These are phyloP conservation scores for Diaprepes abbreviatus DNA, from an alignment of 2,888 invertebrate species.

Conservation along the genomic window DNA sequence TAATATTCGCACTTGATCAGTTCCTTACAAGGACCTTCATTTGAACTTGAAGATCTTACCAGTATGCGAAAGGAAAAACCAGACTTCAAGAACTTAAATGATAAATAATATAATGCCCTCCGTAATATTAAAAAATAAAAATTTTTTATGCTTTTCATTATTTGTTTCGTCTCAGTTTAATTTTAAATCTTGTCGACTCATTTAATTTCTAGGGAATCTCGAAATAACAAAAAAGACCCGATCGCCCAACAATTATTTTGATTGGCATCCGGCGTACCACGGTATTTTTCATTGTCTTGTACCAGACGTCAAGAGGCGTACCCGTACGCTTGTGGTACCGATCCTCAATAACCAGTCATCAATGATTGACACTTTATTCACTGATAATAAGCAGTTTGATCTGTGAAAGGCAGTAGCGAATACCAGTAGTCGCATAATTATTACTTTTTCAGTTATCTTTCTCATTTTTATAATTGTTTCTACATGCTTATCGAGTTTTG, in stretches of 20 bases:
- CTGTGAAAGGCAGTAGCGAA: constrained; percentile 24
- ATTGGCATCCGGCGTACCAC: constrained; percentile 30
- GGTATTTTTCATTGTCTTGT: constrained; percentile 45
- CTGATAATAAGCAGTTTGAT: constrained; percentile 32
- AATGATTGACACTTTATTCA: constrained; percentile 39
- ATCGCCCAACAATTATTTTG: constrained; percentile 32
- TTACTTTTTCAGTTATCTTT: constrained; percentile 50
- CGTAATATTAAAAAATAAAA: too few relatives aligned
- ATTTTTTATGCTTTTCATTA: not conserved
- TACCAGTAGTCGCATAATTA: constrained; percentile 50
- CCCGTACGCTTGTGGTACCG: constrained; percentile 27
- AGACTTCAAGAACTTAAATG: too few relatives aligned
- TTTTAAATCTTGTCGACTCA: constrained; percentile 18
- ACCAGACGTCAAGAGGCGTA: constrained; percentile 50
- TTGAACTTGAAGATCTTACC: too few relatives aligned
- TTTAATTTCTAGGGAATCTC: constrained; percentile 24
- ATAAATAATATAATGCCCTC: too few relatives aligned
- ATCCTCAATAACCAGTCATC: constrained; percentile 46
- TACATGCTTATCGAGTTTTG: not conserved
- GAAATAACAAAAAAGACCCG: constrained; percentile 22
- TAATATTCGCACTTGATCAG: too few relatives aligned
- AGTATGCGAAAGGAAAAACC: too few relatives aligned
- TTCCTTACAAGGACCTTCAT: too few relatives aligned
- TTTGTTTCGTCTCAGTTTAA: not conserved
- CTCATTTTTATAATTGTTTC: constrained; percentile 13